These are phyloP conservation scores for Stylophora pistillata DNA, from an alignment of 64 coral and sea anemone species.

Conservation along the genomic window DNA sequence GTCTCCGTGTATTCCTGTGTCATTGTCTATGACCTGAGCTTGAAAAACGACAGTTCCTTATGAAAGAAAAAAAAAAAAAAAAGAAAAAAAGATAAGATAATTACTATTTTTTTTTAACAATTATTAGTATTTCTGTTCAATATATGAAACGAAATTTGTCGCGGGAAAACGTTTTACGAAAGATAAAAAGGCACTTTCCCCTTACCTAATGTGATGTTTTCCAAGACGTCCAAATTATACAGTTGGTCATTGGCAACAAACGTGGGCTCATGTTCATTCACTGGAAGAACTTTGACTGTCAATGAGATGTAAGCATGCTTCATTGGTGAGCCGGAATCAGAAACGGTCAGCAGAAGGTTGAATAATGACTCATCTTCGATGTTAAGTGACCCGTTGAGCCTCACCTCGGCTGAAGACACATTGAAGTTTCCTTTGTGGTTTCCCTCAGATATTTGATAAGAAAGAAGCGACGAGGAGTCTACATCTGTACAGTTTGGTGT, in stretches of 20 bases:
- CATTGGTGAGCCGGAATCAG: slow-evolving; percentile 44
- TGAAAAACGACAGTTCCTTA: slow-evolving; percentile 55
- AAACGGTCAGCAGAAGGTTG: slow-evolving; percentile 40
- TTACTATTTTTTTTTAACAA: too few species aligned
- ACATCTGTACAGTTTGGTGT: slow-evolving; percentile 41
- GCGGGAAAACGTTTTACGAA: too few species aligned
- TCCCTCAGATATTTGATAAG: slow-evolving; percentile 42
- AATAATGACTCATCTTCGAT: slow-evolving; percentile 39
- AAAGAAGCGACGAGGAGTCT: slow-evolving; percentile 33
- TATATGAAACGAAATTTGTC: too few species aligned
- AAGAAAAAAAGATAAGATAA: too few species aligned
- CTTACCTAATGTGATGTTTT: slow-evolving; percentile 65
- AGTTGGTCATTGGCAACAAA: slow-evolving; percentile 38
- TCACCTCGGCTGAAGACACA: slow-evolving; percentile 40
- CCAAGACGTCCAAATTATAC: slow-evolving; percentile 52
- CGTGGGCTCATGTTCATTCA: slow-evolving; percentile 55
- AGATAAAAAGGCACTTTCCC: neutral
- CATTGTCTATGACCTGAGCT: slow-evolving; percentile 62
- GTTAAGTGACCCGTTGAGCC: slow-evolving; percentile 15
- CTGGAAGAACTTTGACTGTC: slow-evolving; percentile 32
- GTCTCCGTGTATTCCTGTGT: slow-evolving; percentile 44
- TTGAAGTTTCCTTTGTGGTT: slow-evolving; percentile 57
- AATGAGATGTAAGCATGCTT: slow-evolving; percentile 22
- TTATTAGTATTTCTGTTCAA: too few species aligned
- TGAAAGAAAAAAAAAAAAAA: neutral